phyloP scores from a whole-genome alignment of 2,888 invertebrate species.

The Acronicta aceris region DNA sequence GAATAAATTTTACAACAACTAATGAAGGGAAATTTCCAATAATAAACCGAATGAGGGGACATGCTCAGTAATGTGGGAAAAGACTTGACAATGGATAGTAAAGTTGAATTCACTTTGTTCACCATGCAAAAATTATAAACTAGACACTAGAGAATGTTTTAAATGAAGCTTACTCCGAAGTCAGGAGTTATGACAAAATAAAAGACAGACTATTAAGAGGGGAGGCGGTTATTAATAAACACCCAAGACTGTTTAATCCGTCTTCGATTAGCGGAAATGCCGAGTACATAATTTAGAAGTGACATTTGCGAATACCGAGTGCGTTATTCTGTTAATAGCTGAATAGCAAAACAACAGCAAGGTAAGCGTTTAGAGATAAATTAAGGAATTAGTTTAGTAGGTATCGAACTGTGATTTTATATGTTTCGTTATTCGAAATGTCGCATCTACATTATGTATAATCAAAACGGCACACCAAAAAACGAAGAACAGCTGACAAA shows the following conservation, averaged over 20 bases:
- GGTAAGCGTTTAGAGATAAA: constrained; percentile 3
- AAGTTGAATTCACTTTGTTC: constrained; percentile 57
- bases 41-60: constrained; percentile 71
- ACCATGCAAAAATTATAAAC: constrained; percentile 73
- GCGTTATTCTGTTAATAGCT: not conserved
- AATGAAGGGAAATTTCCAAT: constrained; percentile 63
- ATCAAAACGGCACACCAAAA: constrained; percentile 65
- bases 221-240: constrained; percentile 73
- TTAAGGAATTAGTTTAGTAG: not conserved
- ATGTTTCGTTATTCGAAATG: constrained; percentile 29
- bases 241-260: constrained; percentile 65
- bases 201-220: constrained; percentile 69
- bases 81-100: constrained; percentile 71
- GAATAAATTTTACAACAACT: constrained; percentile 65
- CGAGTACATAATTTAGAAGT: constrained; percentile 64
- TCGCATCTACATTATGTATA: constrained; percentile 68
- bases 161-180: constrained; percentile 59
- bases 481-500: constrained; percentile 79
- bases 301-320: constrained; percentile 58
- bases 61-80: constrained; percentile 77
- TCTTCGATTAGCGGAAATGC: constrained; percentile 63
- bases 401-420: constrained; percentile 30
- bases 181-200: constrained; percentile 66
- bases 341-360: constrained; percentile 12
- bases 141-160: constrained; percentile 56